Evolutionary conservation across 2,888 invertebrate genomes (phyloP).

Genomic region (Tetragonula carbonaria): DNA sequence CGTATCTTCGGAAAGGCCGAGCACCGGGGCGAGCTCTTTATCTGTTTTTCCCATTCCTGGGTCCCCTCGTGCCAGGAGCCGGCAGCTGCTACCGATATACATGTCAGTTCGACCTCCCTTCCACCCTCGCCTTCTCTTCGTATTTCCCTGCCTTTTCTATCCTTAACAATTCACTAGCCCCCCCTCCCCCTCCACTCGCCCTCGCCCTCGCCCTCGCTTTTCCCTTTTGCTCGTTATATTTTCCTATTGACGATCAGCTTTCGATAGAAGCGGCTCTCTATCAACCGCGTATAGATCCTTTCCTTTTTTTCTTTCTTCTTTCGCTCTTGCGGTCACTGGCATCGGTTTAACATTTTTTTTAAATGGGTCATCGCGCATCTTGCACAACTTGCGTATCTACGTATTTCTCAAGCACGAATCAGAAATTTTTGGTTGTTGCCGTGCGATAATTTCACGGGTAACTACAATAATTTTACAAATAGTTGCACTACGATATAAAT

Average conservation of each 20-base stretch:
- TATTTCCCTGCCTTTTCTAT: constrained; percentile 1
- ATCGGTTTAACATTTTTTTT: constrained; percentile 32
- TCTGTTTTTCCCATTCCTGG: constrained; percentile 67
- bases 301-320: neutral
- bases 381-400: too few species aligned
- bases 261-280: constrained; percentile 58
- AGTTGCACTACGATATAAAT: too few species aligned
- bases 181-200: too few species aligned
- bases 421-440: neutral
- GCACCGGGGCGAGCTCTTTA: constrained; percentile 62
- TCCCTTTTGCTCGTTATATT: constrained; percentile 26
- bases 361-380: constrained; percentile 5
- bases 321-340: constrained; percentile 15
- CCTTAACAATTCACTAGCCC: neutral
- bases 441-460: neutral
- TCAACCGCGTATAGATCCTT: constrained; percentile 18
- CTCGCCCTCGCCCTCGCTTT: neutral
- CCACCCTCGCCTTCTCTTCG: constrained; percentile 27
- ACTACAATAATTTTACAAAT: neutral
- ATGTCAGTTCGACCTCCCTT: constrained; percentile 51
- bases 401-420: neutral
- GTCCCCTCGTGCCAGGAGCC: constrained; percentile 51
- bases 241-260: constrained; percentile 47
- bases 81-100: constrained; percentile 67
- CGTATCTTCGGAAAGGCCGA: constrained; percentile 61